Evolutionary conservation across 2,113 vertebrate species (phyloP), one percentile per base, ranked within the genome.

Genomic region (Maccullochella peelii): DNA sequence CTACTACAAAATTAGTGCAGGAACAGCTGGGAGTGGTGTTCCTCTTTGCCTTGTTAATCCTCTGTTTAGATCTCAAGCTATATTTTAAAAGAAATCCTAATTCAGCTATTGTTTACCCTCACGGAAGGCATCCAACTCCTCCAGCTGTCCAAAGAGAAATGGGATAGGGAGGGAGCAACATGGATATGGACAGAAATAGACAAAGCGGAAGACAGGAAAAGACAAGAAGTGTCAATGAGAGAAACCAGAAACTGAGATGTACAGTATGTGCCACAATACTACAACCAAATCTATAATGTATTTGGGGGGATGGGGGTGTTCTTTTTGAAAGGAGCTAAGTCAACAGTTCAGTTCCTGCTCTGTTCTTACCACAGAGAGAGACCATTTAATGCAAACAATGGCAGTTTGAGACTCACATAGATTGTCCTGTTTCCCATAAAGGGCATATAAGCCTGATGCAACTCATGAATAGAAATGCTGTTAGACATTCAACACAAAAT

Each of bases 71-170:
- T 73, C 74, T 83, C 44, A 85, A 82, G 78, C 79, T 89, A 82
- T 83, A 89, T 88, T 78, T 86, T 72, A 65, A 92, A 88, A 92
- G 83, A 87, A 90, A 86, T 50, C 83, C 71, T 90, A 89, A 93
- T 91, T 87, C 89, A 25, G 40, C 80, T 83, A 54, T 91, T 87
- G 85, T 89, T 93, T 92, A 90, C 57, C 30, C 89, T 82, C 18
- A 16, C 77, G 77, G 85, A 93, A 91, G 65, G 77, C 50, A 47
- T 86, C 66, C 89, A 91, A 70, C 65, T 90, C 65, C 61, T 61
- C 79, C 85, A 92, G 90, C 89, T 94, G 90, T 86, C 79, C 78
- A 85, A 86, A 88, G 83, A 88, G 75, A 83, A 76, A 77, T 40
- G 69, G 50, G 52, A 85, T 79, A 27, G 47, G 62, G 72, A 75